A percentile compares a stretch with the other conserved stretches of the same genome.
phyloP scores from a whole-genome alignment of 2,113 vertebrate species.

The Psilopogon haemacephalus region DNA sequence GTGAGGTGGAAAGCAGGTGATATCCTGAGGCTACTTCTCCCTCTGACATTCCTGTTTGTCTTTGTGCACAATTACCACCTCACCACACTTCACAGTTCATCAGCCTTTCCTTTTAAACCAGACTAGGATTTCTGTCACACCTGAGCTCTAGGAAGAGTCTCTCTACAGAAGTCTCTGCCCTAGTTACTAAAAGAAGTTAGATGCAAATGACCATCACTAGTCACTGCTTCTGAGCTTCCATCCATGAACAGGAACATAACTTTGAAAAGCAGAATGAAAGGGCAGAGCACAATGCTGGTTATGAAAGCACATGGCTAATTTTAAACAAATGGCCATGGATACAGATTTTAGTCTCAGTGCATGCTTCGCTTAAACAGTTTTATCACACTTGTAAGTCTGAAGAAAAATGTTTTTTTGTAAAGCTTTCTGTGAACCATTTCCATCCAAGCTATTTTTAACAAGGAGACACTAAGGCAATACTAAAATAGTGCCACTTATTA shows the following conservation, averaged over 20 bases:
- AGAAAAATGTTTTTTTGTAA: not conserved
- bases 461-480: not conserved
- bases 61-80: not conserved
- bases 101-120: not conserved
- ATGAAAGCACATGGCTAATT: not conserved
- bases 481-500: not conserved
- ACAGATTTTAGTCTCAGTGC: not conserved
- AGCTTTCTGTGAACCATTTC: not conserved
- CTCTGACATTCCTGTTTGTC: not conserved
- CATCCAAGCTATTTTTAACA: not conserved
- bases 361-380: rapidly evolving
- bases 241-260: not conserved
- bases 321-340: not conserved
- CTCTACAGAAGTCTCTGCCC: not conserved
- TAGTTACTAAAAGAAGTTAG: not conserved
- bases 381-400: not conserved
- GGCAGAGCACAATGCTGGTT: not conserved
- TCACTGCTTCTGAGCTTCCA: not conserved
- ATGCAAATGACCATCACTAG: not conserved
- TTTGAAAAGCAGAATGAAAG: not conserved
- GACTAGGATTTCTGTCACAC: not conserved
- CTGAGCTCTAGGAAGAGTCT: not conserved
- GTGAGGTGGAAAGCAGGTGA: not conserved
- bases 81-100: not conserved
- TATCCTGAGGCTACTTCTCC: not conserved